A percentile compares a stretch with the other conserved stretches of the same genome.
Evolutionary conservation across 2,113 vertebrate species (phyloP).

Genomic region (Clinocottus analis): DNA sequence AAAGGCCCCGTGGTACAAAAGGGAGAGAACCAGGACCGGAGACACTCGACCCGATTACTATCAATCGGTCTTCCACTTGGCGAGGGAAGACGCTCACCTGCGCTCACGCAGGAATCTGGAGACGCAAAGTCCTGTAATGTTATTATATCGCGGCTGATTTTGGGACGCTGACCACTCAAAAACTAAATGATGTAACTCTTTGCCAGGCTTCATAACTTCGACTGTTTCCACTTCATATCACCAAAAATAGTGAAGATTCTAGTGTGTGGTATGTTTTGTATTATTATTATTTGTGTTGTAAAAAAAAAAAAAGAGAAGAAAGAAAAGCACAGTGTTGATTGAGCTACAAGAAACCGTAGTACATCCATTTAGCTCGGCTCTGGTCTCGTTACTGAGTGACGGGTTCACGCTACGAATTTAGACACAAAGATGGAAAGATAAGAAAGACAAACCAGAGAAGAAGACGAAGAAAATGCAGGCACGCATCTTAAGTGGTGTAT

Average conservation of each 20-base stretch:
- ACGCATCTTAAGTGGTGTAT: not conserved
- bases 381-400: not conserved
- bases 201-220: not conserved
- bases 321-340: not conserved
- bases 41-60: conserved; percentile 82
- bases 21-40: conserved; percentile 71
- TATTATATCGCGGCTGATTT: conserved; percentile 41
- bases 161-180: conserved; percentile 11
- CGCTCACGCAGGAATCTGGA: conserved; percentile 33
- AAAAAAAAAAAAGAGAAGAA: not conserved
- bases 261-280: too few relatives aligned
- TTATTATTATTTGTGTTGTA: not conserved
- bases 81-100: conserved; percentile 59
- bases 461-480: not conserved
- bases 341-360: not conserved
- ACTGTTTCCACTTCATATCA: not conserved
- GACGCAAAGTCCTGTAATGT: conserved; percentile 39
- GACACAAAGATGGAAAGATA: not conserved
- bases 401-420: not conserved
- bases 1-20: conserved; percentile 72
- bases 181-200: not conserved
- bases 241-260: not conserved
- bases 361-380: not conserved
- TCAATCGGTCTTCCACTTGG: conserved; percentile 76
- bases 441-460: not conserved